A percentile compares a stretch with the other conserved stretches of the same genome.
Evolutionary conservation across 2,113 vertebrate species (phyloP).

Genomic region (Muntiacus muntjak): DNA sequence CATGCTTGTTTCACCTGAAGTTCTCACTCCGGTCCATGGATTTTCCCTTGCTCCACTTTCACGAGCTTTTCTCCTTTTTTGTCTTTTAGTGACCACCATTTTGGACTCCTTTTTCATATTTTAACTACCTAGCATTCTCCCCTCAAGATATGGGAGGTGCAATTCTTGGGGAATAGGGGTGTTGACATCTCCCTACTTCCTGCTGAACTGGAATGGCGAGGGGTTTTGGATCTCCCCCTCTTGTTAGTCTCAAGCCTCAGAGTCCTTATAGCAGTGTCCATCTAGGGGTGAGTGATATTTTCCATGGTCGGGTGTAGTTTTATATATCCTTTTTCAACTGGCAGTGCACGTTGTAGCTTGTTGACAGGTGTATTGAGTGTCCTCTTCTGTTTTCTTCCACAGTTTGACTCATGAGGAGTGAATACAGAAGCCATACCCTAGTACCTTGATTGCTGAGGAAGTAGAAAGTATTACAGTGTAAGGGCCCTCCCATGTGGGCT

Average conservation of each 20-base stretch:
- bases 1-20: neutral
- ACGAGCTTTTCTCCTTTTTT: neutral
- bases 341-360: neutral
- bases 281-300: neutral
- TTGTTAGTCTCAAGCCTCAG: neutral
- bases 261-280: neutral
- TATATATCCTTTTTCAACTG: neutral
- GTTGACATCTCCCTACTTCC: neutral
- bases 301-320: neutral
- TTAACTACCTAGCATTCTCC: neutral
- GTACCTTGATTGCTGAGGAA: neutral
- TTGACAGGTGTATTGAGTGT: neutral
- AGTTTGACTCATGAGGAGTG: neutral
- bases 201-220: fast-evolving
- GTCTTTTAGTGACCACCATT: neutral
- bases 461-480: neutral
- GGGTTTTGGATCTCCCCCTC: neutral
- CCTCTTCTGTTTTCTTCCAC: neutral
- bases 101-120: neutral
- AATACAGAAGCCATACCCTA: neutral
- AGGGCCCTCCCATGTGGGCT: neutral
- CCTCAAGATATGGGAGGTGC: neutral
- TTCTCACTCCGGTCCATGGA: neutral
- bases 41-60: neutral
- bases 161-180: neutral